Conservation (phyloP, 2,888 invertebrate genomes). For the Pilophorus perplexus region DNA sequence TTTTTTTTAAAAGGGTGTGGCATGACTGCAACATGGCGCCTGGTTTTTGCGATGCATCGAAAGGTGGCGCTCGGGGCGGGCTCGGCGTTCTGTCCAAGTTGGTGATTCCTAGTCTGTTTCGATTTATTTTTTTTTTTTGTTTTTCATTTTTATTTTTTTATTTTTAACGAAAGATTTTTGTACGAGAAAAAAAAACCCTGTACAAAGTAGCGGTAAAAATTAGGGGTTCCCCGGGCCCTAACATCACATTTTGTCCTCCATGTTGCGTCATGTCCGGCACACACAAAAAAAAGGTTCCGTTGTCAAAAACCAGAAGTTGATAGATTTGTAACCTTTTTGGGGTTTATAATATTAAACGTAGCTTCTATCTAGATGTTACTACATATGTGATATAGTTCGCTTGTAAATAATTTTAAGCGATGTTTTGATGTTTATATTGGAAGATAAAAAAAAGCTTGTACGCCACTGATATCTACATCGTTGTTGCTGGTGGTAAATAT, state of each 20-base stretch:
- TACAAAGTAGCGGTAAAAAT: background rate
- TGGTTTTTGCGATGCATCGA: too few species aligned
- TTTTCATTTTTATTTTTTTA: too few species aligned
- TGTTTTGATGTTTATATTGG: constrained; percentile 42
- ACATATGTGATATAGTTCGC: constrained; percentile 46
- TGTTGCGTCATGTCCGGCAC: constrained; percentile 1
- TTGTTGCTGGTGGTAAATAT: constrained; percentile 25
- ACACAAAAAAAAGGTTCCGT: background rate
- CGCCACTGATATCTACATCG: constrained; percentile 34
- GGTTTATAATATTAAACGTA: constrained; percentile 41
- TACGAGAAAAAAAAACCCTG: too few species aligned
- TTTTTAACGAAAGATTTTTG: too few species aligned
- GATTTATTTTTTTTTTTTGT: too few species aligned
- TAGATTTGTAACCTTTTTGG: constrained; percentile 1
- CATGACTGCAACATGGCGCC: background rate
- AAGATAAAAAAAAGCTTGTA: constrained; percentile 30
- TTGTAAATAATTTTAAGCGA: constrained; percentile 45
- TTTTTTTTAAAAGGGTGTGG: too few species aligned
- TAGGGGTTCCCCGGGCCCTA: too few species aligned
- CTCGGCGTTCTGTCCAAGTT: too few species aligned
- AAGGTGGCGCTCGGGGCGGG: too few species aligned
- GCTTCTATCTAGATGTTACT: constrained; percentile 45
- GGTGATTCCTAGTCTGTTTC: too few species aligned
- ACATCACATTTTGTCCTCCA: too few species aligned
- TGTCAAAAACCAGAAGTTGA: constrained; percentile 17